Evolutionary conservation across 2,113 vertebrate species (phyloP).

Genomic region (Trogon melanurus): DNA sequence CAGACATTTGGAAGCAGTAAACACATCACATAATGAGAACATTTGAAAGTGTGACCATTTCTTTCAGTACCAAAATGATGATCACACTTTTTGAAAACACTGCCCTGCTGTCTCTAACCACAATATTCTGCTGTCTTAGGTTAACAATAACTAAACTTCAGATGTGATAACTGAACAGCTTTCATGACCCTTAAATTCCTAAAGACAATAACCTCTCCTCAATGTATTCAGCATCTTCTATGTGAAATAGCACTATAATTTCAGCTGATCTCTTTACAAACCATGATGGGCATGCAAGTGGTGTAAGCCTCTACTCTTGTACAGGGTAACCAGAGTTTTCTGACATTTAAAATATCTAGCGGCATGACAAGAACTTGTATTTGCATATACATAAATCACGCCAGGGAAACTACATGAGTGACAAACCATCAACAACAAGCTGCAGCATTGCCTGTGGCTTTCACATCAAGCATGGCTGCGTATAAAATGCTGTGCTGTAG

Average conservation of each 20-base stretch:
- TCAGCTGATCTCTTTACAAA: not conserved
- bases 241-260: not conserved
- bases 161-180: not conserved
- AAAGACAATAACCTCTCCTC: not conserved
- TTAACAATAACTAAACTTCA: not conserved
- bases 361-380: constrained; percentile 12
- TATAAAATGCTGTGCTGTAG: not conserved
- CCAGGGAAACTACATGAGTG: constrained; percentile 34
- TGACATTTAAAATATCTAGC: constrained; percentile 48
- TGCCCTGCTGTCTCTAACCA: not conserved
- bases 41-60: not conserved
- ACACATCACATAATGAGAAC: not conserved
- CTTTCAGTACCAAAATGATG: not conserved
- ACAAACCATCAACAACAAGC: constrained; percentile 39
- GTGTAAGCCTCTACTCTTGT: not conserved
- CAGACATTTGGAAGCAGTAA: not conserved
- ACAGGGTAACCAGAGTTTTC: constrained; percentile 29
- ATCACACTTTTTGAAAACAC: not conserved
- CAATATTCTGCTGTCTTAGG: not conserved
- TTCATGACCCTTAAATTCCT: not conserved
- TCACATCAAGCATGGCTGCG: not conserved
- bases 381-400: constrained; percentile 36
- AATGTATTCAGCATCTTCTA: not conserved
- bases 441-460: constrained; percentile 31
- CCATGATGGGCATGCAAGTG: not conserved